Base-by-base conservation (phyloP, 1,140 invertebrate species). In the Rhopalosiphum padi region DNA sequence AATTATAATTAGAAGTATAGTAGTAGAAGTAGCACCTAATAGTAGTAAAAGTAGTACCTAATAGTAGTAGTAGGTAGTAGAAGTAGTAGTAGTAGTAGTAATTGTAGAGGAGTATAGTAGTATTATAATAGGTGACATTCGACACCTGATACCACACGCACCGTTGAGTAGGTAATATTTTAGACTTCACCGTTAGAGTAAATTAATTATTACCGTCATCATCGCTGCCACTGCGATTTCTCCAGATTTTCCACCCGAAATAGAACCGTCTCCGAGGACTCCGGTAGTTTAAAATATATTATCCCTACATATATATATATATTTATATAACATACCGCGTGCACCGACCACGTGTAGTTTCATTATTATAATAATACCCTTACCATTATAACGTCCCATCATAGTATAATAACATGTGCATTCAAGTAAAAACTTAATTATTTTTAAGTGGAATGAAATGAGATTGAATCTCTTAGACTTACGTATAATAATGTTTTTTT, bases 161-260 rank as follows among this genome's bases (percentile, higher is more conserved):
- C 21, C 48, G 48, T n/a, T 22, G 87, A 18, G 18, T 35, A 22
- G 23, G 87, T 22, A 9, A 60, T 90, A 60, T 90, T 30, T 90
- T 90, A 90, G 53, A 60, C 53, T 30, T 30, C 23, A n/a, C 60
- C 25, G 55, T 90, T 68, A 68, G 53, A 68, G 68, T 43, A 43
- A 90, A 68, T 90, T 46, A 68, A 90, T 89, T 77, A 23, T 86
- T 68, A 90, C 55, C 89, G 18, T 22, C 88, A 51, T 55, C 51
- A 18, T 55, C 22, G 5, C 25, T 4, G 88, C 30, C 30, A 2
- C 37, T 6, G 23, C 8, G 55, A 68, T 41, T 68, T 46, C 21
- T 41, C 35, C 37, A n/a, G 88, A 43, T 90, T 90, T 46, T 46
- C 55, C 25, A 90, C 89, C 55, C 35, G 15, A 90, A 90, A 90